These are phyloP conservation scores for Silurus asotus DNA, from an alignment of 2,113 vertebrate species.

Conservation along the genomic window DNA sequence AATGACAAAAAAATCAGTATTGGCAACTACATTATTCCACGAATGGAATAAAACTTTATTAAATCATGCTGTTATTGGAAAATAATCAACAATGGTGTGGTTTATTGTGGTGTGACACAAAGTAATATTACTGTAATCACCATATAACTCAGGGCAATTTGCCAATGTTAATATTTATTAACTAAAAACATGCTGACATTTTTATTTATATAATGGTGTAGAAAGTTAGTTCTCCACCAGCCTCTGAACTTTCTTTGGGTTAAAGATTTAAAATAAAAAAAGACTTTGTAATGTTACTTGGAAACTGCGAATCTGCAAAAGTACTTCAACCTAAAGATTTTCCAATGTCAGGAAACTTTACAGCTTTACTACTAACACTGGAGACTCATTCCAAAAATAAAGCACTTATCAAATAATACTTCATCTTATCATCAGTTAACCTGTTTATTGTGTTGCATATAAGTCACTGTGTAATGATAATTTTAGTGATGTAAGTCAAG, in stretches of 20 bases:
- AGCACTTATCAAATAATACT: not conserved
- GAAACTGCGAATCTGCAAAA: too few relatives aligned
- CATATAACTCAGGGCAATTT: not conserved
- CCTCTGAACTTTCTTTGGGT: too few relatives aligned
- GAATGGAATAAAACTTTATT: not conserved
- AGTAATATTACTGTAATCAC: not conserved
- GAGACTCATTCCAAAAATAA: too few relatives aligned
- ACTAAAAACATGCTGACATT: not conserved
- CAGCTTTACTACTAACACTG: too few relatives aligned
- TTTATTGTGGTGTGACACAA: not conserved
- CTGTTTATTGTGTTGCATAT: not conserved
- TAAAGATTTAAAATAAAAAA: too few relatives aligned
- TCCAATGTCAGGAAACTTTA: too few relatives aligned
- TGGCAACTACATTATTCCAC: not conserved
- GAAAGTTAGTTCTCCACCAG: not conserved
- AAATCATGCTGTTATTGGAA: not conserved
- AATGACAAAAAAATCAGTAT: not conserved
- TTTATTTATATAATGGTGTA: not conserved
- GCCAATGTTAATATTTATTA: not conserved
- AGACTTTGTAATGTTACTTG: too few relatives aligned
- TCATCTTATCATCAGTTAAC: not conserved
- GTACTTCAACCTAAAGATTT: too few relatives aligned
- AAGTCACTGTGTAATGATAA: too few relatives aligned
- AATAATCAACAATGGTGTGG: constrained; percentile 1
- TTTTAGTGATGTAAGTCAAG: too few relatives aligned